Percentiles rank a stretch among this genome's conserved stretches.
Evolutionary conservation across 2,113 vertebrate genomes (phyloP).

Genomic region (Rostratula benghalensis): DNA sequence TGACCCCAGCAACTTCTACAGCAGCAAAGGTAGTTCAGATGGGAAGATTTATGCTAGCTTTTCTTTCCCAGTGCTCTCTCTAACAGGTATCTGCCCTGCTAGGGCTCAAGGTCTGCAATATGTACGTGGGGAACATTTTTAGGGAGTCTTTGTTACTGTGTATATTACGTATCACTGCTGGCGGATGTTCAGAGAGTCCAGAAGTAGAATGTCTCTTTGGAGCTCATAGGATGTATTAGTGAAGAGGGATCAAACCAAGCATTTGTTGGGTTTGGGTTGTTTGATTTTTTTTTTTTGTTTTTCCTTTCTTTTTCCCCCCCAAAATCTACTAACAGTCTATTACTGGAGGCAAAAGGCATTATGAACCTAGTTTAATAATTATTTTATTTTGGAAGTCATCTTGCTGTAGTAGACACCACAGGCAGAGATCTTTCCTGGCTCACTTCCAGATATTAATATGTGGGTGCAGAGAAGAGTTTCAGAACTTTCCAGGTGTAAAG

Average conservation of each 20-base stretch:
- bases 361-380: background rate
- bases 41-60: background rate
- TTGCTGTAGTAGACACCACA: background rate
- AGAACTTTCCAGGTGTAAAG: background rate
- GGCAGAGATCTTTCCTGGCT: background rate
- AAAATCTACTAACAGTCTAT: background rate
- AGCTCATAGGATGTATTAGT: background rate
- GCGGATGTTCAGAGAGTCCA: background rate
- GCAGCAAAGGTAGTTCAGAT: background rate
- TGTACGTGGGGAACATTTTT: background rate
- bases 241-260: background rate
- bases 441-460: background rate
- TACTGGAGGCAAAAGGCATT: background rate
- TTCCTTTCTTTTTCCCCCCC: background rate
- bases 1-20: background rate
- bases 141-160: background rate
- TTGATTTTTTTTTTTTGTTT: background rate
- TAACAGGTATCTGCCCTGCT: background rate
- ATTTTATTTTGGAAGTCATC: background rate
- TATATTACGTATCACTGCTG: background rate
- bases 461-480: background rate
- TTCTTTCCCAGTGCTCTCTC: background rate
- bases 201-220: background rate
- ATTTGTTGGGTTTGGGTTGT: background rate
- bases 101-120: background rate